Base-by-base conservation (phyloP, 2,113 vertebrate genomes). In the Gallinago undulata region DNA sequence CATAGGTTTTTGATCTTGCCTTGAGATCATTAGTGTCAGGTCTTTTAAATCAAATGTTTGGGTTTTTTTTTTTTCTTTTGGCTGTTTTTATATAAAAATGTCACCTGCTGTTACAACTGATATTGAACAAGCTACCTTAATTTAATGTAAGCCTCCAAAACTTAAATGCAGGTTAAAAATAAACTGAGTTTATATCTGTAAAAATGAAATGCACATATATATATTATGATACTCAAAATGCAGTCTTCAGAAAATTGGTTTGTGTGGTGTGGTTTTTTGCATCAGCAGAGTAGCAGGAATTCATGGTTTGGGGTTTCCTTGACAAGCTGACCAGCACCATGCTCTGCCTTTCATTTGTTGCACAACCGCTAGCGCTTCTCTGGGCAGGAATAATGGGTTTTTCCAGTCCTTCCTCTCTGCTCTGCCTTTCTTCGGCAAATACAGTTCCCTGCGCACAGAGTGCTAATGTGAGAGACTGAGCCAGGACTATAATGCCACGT, bases 181-280 rank as follows among this genome's bases (percentile, higher is more conserved):
- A 96, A 97, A 95, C 91, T 92, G 97, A 96, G 96, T 97, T 98
- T 98, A 96, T 98, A 98, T 98, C 94, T 98, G 97, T 98, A 98
- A 97, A 98, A 97, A 97, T 95, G 94, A 97, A 97, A 97, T 98
- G 97, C 97, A 98, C 98, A 98, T 97, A 96, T 97, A 97, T 97
- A 97, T 97, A 98, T 97, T 98, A 97, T 97, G 97, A 97, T 98
- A 98, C 97, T 98, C 98, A 97, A 98, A 98, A 98, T 98, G 98
- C 97, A 97, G 95, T 97, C 97, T 98, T 98, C 97, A 97, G 97
- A 98, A 98, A 98, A 98, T 97, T 95, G 94, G 94, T 94, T 97
- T 97, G 97, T 97, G 97, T 98, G 97, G 97, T 98, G 97, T 97
- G 98, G 13, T 98, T 98, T 91, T 97, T 98, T 98, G 88, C 89